Evolutionary conservation across 2,113 vertebrate species (phyloP).

Genomic region (Urocitellus parryii): DNA sequence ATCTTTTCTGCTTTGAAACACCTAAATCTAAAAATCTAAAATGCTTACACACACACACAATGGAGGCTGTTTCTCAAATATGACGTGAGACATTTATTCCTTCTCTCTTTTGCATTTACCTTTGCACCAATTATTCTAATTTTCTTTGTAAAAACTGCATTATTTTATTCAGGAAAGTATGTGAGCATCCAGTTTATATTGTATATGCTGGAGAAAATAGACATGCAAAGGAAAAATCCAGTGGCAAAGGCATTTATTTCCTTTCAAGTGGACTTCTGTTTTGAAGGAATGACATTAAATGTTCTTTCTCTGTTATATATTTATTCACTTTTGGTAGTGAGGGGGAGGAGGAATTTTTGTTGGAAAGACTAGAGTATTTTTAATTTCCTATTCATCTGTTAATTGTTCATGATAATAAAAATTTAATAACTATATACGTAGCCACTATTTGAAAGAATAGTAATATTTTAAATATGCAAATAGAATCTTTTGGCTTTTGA

Average conservation of each 20-base stretch:
- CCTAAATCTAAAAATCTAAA: background rate
- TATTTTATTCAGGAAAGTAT: slow-evolving; percentile 6
- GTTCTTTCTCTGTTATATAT: background rate
- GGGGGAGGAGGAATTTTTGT: background rate
- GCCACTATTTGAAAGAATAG: background rate
- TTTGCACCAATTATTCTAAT: background rate
- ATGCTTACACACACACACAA: no score
- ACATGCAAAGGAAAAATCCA: background rate
- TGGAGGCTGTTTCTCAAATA: background rate
- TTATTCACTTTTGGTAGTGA: background rate
- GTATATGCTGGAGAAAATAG: background rate
- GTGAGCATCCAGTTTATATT: background rate
- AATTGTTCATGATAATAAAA: background rate
- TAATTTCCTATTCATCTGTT: slow-evolving; percentile 19
- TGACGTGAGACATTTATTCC: background rate
- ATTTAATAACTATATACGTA: background rate
- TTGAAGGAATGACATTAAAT: background rate
- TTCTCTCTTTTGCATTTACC: background rate
- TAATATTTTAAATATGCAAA: background rate
- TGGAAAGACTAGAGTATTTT: background rate
- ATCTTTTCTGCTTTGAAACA: background rate
- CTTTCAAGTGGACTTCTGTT: background rate
- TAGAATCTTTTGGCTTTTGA: background rate
- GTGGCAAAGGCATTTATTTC: background rate
- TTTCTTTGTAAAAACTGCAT: background rate